Conservation (phyloP, 2,113 vertebrate genomes). For the Dunckerocampus dactyliophorus region DNA sequence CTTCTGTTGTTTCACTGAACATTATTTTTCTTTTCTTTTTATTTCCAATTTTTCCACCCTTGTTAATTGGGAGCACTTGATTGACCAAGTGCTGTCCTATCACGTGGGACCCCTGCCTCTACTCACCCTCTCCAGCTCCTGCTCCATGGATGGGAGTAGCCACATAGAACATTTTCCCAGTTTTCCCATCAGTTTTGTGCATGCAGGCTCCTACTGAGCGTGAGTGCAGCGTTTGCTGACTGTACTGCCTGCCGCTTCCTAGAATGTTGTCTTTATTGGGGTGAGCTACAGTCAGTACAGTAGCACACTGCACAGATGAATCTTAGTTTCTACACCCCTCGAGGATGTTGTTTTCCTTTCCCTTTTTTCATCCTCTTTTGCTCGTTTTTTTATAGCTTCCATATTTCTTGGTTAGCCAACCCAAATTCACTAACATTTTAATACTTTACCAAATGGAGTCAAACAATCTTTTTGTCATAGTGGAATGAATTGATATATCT, state of each 20-base stretch:
- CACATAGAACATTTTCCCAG: constrained; percentile 88
- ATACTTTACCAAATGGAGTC: too few species aligned
- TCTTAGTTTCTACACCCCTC: constrained; percentile 22
- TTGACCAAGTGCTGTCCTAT: constrained; percentile 67
- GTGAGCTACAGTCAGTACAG: constrained; percentile 74
- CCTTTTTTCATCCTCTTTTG: constrained; percentile 11
- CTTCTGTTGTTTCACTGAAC: constrained; percentile 62
- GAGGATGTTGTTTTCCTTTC: constrained; percentile 21
- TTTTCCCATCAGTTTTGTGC: constrained; percentile 87
- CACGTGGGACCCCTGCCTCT: constrained; percentile 62
- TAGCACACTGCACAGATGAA: constrained; percentile 39
- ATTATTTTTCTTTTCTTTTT: constrained; percentile 53
- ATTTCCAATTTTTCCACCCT: constrained; percentile 29
- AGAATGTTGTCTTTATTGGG: constrained; percentile 8
- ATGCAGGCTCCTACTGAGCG: constrained; percentile 77
- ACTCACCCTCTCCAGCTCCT: constrained; percentile 78
- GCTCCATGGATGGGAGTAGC: constrained; percentile 86
- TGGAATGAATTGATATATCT: too few species aligned
- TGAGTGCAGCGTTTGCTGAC: constrained; percentile 39
- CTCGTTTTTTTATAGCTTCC: constrained; percentile 4
- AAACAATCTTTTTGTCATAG: too few species aligned
- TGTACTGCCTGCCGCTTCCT: constrained; percentile 68
- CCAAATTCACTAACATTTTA: neutral
- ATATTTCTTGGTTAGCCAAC: constrained; percentile 13
- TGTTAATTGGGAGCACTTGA: constrained; percentile 64